phyloP scores from a whole-genome alignment of 92 coral and sea anemone species.

The Blastomussa wellsi region DNA sequence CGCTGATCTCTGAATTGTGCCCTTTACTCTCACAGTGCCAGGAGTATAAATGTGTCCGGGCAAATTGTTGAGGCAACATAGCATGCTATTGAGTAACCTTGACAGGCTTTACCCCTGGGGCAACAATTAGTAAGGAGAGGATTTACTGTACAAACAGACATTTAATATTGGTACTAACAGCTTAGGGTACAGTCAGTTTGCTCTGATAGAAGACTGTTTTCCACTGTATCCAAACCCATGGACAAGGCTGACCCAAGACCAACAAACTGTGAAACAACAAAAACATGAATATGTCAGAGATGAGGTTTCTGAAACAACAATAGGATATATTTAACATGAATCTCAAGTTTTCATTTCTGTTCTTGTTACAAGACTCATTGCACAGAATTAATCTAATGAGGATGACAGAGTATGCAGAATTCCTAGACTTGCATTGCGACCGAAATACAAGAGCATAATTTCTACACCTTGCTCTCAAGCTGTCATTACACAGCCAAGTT shows the following conservation, averaged over 20 bases:
- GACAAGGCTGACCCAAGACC: slow-evolving; percentile 97
- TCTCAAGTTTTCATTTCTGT: neutral
- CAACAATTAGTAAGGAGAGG: neutral
- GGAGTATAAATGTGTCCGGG: too few relatives aligned
- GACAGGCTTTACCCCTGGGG: too few relatives aligned
- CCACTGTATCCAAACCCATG: slow-evolving; percentile 88
- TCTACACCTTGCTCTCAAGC: too few relatives aligned
- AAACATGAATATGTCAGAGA: neutral
- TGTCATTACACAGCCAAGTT: too few relatives aligned
- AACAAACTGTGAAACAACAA: slow-evolving; percentile 72
- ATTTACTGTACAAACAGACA: neutral
- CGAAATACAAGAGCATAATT: too few relatives aligned
- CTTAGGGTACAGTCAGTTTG: slow-evolving; percentile 61
- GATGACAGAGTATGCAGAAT: too few relatives aligned
- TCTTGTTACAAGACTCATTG: neutral
- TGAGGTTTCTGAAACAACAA: neutral
- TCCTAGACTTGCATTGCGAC: too few relatives aligned
- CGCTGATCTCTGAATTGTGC: too few relatives aligned
- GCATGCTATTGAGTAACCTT: too few relatives aligned
- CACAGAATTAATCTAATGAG: too few relatives aligned
- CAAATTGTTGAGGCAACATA: too few relatives aligned
- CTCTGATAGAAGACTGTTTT: slow-evolving; percentile 64
- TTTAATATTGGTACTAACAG: slow-evolving; percentile 9
- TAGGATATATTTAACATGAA: neutral
- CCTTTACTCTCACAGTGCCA: too few relatives aligned